Conservation (phyloP, 2,113 vertebrate genomes). For the Mesocricetus auratus region DNA sequence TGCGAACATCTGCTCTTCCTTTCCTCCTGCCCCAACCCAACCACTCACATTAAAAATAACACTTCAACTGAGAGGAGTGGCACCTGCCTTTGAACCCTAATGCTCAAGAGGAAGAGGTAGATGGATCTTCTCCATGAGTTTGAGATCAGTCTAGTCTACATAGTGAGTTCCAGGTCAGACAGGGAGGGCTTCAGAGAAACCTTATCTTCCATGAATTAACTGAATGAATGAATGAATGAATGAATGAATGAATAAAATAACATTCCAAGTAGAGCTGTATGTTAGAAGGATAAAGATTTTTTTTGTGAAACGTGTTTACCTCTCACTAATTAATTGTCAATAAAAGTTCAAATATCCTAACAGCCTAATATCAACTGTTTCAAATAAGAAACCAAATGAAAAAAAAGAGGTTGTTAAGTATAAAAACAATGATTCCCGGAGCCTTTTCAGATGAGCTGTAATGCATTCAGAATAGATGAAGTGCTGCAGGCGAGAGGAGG, state of each 20-base stretch:
- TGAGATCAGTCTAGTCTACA: not conserved
- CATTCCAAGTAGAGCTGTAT: not conserved
- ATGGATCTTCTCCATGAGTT: not conserved
- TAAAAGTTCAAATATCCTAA: constrained; percentile 29
- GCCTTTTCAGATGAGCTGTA: constrained; percentile 56
- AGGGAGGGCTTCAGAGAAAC: not conserved
- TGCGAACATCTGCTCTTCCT: not conserved
- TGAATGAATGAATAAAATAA: no score
- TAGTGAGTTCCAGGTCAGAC: no score
- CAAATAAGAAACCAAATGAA: constrained; percentile 29
- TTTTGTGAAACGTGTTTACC: not conserved
- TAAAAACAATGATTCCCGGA: constrained; percentile 37
- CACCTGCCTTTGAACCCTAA: no score
- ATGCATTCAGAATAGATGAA: constrained; percentile 64
- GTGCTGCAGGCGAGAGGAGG: constrained; percentile 55
- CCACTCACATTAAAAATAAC: not conserved
- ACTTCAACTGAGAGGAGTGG: not conserved
- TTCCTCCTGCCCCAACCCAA: not conserved
- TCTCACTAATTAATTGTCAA: not conserved
- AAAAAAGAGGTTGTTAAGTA: not conserved
- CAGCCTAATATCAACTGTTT: not conserved
- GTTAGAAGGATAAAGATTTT: constrained; percentile 38
- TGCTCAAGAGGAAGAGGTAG: not conserved
- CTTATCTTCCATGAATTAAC: not conserved
- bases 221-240: not conserved